Percentiles rank a stretch among this genome's conserved stretches.
phyloP scores from a whole-genome alignment of 2,113 vertebrate species.

The Tursiops truncatus region DNA sequence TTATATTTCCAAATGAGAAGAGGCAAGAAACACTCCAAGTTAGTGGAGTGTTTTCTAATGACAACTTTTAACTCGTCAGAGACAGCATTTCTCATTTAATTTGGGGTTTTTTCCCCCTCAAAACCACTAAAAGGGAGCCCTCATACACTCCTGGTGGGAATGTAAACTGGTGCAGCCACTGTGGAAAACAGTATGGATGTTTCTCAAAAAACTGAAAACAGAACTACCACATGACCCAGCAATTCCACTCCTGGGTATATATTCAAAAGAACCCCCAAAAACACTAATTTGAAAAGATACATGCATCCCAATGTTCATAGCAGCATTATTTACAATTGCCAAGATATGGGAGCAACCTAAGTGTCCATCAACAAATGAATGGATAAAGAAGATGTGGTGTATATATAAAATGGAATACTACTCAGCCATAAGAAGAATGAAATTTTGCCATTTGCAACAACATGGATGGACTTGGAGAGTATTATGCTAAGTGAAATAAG shows the following conservation, averaged over 20 bases:
- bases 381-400: too few species aligned
- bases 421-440: too few species aligned
- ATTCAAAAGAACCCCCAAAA: not conserved
- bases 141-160: not conserved
- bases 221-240: not conserved
- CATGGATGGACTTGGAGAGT: too few species aligned
- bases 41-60: slow-evolving; percentile 39
- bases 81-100: slow-evolving; percentile 61
- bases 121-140: slow-evolving; percentile 32
- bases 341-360: too few species aligned
- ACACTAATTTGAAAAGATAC: not conserved
- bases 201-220: not conserved
- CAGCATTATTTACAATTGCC: not conserved
- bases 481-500: too few species aligned
- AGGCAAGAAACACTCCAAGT: slow-evolving; percentile 47
- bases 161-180: not conserved
- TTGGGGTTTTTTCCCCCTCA: not conserved
- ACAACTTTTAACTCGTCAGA: slow-evolving; percentile 49
- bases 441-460: too few species aligned
- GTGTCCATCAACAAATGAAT: too few species aligned
- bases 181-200: not conserved
- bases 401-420: too few species aligned
- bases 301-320: not conserved
- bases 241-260: not conserved
- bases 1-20: slow-evolving; percentile 62